A percentile compares a stretch with the other conserved stretches of the same genome.
Conservation (phyloP, 2,888 invertebrate species). For the Lypha dubia region DNA sequence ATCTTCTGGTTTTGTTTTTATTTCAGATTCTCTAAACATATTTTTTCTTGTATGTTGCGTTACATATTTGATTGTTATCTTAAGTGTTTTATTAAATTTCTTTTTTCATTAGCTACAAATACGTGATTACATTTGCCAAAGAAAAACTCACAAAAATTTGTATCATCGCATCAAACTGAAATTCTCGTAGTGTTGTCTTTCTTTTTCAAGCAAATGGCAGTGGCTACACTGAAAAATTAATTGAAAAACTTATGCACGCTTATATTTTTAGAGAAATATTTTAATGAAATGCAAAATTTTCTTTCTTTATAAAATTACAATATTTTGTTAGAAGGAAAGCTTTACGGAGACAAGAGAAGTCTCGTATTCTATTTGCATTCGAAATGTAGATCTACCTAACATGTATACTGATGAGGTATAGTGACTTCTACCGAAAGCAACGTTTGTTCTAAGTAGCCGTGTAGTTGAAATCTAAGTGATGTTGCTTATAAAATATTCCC, state of each 20-base stretch:
- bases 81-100: slow-evolving; percentile 74
- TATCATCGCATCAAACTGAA: slow-evolving; percentile 55
- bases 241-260: neutral
- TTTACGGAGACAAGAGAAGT: no score
- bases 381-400: no score
- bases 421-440: no score
- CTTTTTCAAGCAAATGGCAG: slow-evolving; percentile 1
- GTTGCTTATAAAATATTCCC: no score
- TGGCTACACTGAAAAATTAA: slow-evolving; percentile 6
- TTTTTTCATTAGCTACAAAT: slow-evolving; percentile 73
- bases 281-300: no score
- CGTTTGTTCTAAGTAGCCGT: no score
- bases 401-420: no score
- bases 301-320: no score
- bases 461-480: no score
- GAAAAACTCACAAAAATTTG: slow-evolving; percentile 62
- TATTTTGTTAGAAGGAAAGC: no score
- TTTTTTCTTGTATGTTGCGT: slow-evolving; percentile 9
- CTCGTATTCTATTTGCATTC: no score
- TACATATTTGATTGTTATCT: slow-evolving; percentile 71
- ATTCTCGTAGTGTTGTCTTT: slow-evolving; percentile 19
- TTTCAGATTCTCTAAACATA: slow-evolving; percentile 19
- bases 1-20: slow-evolving; percentile 42
- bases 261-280: no score
- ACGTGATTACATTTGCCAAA: slow-evolving; percentile 73